phyloP scores from a whole-genome alignment of 2,888 invertebrate genomes.

The Rhabditophanes sp. region DNA sequence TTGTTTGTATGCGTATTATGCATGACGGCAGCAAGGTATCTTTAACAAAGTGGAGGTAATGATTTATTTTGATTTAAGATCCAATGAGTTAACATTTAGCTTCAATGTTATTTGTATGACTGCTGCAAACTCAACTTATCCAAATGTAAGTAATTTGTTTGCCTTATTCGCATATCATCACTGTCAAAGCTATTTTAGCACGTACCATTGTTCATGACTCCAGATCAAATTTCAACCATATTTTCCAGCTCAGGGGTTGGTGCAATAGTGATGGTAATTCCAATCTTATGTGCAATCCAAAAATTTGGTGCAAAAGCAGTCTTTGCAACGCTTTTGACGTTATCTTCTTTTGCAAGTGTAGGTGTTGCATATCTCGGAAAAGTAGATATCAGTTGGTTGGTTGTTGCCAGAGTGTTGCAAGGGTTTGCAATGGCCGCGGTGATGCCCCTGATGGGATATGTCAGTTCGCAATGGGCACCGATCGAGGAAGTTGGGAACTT shows the following conservation, averaged over 20 bases:
- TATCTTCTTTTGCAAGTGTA: conserved; percentile 14
- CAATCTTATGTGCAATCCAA: conserved; percentile 9
- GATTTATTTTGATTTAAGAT: no score
- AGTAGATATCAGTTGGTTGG: background rate
- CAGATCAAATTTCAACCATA: conserved; percentile 11
- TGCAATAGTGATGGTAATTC: conserved; percentile 11
- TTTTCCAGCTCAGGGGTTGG: conserved; percentile 10
- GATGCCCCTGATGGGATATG: conserved; percentile 20
- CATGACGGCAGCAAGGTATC: conserved; percentile 18
- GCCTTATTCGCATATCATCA: background rate
- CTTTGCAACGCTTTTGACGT: conserved; percentile 10
- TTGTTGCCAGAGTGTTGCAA: conserved; percentile 6
- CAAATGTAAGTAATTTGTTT: conserved; percentile 7
- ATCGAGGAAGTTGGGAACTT: conserved; percentile 22
- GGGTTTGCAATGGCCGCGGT: conserved; percentile 16
- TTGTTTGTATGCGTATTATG: conserved; percentile 15
- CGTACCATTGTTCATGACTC: conserved; percentile 7
- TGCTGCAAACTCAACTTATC: conserved; percentile 12
- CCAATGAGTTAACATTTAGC: conserved; percentile 22
- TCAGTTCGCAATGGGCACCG: conserved; percentile 21
- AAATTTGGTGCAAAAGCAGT: conserved; percentile 10
- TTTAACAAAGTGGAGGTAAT: no score
- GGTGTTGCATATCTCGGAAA: conserved; percentile 8
- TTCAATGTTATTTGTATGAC: conserved; percentile 27
- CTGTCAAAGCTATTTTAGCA: conserved; percentile 7